A percentile compares a stretch with the other conserved stretches of the same genome.
Evolutionary conservation across 2,797 vertebrate species (phyloP).

Genomic region (Chelon labrosus): DNA sequence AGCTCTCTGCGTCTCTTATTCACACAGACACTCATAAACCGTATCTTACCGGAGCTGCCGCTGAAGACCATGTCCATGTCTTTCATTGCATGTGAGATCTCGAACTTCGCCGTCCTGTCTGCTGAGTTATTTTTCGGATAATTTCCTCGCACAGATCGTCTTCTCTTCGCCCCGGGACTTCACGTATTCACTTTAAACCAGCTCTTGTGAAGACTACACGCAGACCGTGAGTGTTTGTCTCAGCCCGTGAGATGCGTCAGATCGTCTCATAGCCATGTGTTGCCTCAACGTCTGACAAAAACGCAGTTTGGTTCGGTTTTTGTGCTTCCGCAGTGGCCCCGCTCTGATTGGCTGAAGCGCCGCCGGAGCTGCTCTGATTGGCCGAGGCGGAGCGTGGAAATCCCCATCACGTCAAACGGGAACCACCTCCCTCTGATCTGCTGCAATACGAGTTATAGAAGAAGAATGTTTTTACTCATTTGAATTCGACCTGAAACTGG

Average conservation of each 20-base stretch:
- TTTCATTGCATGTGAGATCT: conserved; percentile 67
- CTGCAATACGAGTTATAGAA: too few relatives aligned
- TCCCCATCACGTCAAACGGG: conserved; percentile 72
- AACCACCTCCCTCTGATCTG: neutral
- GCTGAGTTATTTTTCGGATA: neutral
- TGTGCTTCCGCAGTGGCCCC: conserved; percentile 13
- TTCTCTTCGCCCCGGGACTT: neutral
- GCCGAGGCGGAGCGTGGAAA: conserved; percentile 69
- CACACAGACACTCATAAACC: neutral
- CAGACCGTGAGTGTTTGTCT: neutral
- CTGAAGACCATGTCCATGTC: conserved; percentile 74
- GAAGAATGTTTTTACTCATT: neutral
- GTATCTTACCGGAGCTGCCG: conserved; percentile 54
- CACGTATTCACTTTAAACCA: rapidly evolving
- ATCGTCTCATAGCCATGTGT: conserved; percentile 23
- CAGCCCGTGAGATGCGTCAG: neutral
- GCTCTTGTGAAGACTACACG: neutral
- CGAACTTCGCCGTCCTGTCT: conserved; percentile 11
- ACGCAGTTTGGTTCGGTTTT: rapidly evolving
- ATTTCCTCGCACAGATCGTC: neutral
- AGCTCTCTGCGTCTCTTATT: neutral
- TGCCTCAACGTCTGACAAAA: neutral
- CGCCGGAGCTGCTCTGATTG: conserved; percentile 30
- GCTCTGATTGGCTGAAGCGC: conserved; percentile 32
- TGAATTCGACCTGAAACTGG: neutral